Base-by-base conservation (phyloP, 2,113 vertebrate species). In the Cisticola juncidis region DNA sequence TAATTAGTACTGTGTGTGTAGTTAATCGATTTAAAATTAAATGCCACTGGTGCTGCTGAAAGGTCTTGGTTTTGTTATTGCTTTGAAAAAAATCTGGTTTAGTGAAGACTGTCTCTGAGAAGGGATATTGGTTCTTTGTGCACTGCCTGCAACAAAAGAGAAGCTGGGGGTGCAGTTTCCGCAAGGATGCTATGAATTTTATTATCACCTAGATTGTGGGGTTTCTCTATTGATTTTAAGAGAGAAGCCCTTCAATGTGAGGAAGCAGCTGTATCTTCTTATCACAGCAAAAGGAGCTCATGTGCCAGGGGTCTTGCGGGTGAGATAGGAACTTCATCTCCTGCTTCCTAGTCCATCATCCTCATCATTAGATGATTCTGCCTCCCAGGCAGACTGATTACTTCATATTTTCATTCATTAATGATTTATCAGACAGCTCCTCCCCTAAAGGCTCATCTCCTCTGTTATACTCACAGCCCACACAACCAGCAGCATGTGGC, bases 341-440 rank as follows among this genome's bases (percentile, higher is more conserved):
- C 9, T 3, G 58, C 58, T 91, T 76, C 85, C 64, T 70, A 64
- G 56, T 74, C 90, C 90, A 72, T 91, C 83, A 35, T 60, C 62
- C 76, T 94, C 72, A 57, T 95, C 65, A 86, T 93, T 90, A 93
- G 93, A 81, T 1, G 2, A 84, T 81, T 92, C 44, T 83, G 88
- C 88, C 90, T 95, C 72, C 70, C 51, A 81, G 93, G 95, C 90
- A 97, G 88, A 76, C 90, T 96, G 95, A 90, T 96, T 94, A 86
- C 90, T 95, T 93, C 80, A 35, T 90, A 90, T 96, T 96, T 95
- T 83, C 86, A 71, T 96, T 96, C 93, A 96, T 96, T 97, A 95
- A 96, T 96, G 92, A 93, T 96, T 96, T 94, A 96, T 88, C 92
- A 88, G 85, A 73, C 79, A 93, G 88, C 81, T 95, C 71, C 92